phyloP scores from a whole-genome alignment of 64 coral and sea anemone species.

The Astreopora myriophthalma region DNA sequence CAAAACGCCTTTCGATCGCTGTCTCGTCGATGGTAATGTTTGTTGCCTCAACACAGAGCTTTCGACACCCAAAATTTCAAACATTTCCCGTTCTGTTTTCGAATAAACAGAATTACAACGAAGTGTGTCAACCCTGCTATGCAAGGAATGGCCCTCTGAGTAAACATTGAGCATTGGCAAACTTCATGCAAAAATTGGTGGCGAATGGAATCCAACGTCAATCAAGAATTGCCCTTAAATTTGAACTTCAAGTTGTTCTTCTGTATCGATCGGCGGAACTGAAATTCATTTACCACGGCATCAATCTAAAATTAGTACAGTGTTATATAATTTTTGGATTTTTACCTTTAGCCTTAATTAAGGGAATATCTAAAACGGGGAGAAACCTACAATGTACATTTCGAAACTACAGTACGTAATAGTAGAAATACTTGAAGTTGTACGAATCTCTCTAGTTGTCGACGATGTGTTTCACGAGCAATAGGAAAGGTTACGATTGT shows the following conservation, averaged over 20 bases:
- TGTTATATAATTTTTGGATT: not conserved
- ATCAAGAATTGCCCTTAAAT: not conserved
- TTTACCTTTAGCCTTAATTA: too few species aligned
- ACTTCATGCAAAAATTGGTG: not conserved
- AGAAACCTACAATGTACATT: not conserved
- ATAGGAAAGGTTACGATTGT: not conserved
- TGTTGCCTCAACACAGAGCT: not conserved
- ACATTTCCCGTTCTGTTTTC: not conserved
- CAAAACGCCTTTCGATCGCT: too few species aligned
- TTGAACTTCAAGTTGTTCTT: not conserved
- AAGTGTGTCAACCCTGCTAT: slow-evolving; percentile 43
- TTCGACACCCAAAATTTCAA: not conserved
- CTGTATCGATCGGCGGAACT: not conserved
- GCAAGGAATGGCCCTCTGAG: slow-evolving; percentile 10
- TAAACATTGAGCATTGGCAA: not conserved
- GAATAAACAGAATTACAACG: not conserved
- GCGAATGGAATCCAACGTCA: not conserved
- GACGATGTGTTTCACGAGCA: not conserved
- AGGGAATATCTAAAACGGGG: not conserved
- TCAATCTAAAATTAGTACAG: not conserved
- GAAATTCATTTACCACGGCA: not conserved
- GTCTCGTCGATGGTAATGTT: not conserved
- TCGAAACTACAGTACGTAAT: not conserved
- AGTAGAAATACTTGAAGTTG: not conserved
- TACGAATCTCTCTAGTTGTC: not conserved